These are phyloP conservation scores for Pheosia gnoma DNA, from an alignment of 2,888 invertebrate genomes.

Conservation along the genomic window DNA sequence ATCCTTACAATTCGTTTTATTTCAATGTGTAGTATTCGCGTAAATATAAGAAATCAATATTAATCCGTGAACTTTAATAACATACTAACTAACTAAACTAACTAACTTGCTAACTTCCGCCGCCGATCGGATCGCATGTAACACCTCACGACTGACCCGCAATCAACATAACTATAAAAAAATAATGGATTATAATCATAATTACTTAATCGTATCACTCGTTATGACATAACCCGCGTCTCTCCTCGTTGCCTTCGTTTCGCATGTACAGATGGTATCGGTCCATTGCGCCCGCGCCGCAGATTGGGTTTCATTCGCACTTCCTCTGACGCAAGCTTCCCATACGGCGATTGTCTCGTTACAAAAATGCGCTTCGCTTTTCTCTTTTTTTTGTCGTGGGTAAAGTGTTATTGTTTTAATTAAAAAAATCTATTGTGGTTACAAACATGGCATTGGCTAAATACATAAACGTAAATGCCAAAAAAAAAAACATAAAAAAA, in stretches of 20 bases:
- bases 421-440: too few relatives aligned
- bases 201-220: constrained; percentile 31
- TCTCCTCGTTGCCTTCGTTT: constrained; percentile 21
- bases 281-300: constrained; percentile 22
- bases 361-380: constrained; percentile 14
- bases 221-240: constrained; percentile 31
- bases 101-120: too few relatives aligned
- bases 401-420: background rate
- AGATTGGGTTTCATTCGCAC: constrained; percentile 68
- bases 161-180: constrained; percentile 9
- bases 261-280: constrained; percentile 27
- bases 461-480: too few relatives aligned
- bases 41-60: too few relatives aligned
- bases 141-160: background rate
- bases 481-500: too few relatives aligned
- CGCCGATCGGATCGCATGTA: background rate
- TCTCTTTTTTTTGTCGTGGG: constrained; percentile 32
- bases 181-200: constrained; percentile 23
- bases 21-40: too few relatives aligned
- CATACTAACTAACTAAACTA: too few relatives aligned
- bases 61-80: too few relatives aligned
- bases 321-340: constrained; percentile 69
- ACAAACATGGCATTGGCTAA: too few relatives aligned
- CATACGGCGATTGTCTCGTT: constrained; percentile 47
- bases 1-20: too few relatives aligned